Base-by-base conservation (phyloP, 37 sponge, comb jelly and placozoan species). In the Oopsacas minuta region DNA sequence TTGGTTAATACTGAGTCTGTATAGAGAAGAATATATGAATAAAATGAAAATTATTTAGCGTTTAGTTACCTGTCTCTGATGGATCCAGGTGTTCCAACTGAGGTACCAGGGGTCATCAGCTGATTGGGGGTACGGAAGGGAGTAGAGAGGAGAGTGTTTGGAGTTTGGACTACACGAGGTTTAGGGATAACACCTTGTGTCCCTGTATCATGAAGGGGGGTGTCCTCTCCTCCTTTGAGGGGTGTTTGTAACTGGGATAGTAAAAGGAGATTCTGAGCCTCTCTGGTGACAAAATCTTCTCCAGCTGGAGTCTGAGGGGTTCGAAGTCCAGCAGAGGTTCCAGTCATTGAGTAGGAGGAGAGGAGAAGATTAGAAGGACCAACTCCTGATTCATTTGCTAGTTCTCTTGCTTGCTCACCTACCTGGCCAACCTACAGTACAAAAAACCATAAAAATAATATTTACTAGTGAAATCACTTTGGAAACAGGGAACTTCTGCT, bases 271-370 rank as follows among this genome's bases (percentile, higher is more conserved):
- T 85, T 94, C 86, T 92, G 91, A 36, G 94, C 97, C 86, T 96
- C 97, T 87, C 85, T 81, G 37, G 38, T 37, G 17, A 85, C 0
- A 0, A 28, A 81, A 52, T 94, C 92, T 37, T 91, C 81, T 17
- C 83, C 84, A 52, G 92, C 94, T 0, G 97, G 94, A 34, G 94
- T 94, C 1, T 90, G 88, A 17, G 97, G 94, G 52, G 94, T 93
- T 36, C 92, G 84, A 0, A 90, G 82, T 0, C 61, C 53, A 17
- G 53, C 51, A 0, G 87, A 23, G 32, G 85, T 82, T 0, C 94
- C 92, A 15, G 91, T 96, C 37, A 96, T 81, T 7, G 97, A 94
- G 89, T 96, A 96, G 88, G 94, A 88, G 23, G 97, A 93, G 85
- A 96, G 89, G 10, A 96, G 85, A 35, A 86, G 86, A 36, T 91